phyloP scores from a whole-genome alignment of 1,140 invertebrate genomes.

The Plectrocnemia conspersa region DNA sequence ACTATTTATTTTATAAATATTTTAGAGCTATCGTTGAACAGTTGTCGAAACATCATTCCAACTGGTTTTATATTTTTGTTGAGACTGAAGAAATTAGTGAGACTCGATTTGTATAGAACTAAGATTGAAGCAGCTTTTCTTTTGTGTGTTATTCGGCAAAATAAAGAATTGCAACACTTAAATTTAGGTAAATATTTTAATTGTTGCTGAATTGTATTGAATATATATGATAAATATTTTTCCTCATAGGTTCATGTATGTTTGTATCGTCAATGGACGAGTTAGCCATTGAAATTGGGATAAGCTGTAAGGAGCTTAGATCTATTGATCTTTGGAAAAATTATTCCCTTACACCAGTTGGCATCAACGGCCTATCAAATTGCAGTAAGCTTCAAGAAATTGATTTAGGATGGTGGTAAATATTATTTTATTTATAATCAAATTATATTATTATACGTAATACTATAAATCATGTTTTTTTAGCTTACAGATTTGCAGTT shows the following conservation, averaged over 20 bases:
- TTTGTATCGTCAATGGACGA: constrained; percentile 61
- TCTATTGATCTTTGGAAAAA: constrained; percentile 85
- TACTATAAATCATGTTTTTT: constrained; percentile 17
- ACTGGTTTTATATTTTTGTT: constrained; percentile 59
- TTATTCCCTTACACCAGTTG: constrained; percentile 64
- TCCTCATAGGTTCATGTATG: constrained; percentile 50
- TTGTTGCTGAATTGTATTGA: background rate
- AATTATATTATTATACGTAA: no score
- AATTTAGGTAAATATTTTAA: constrained; percentile 55
- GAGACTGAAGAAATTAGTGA: constrained; percentile 60
- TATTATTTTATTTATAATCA: constrained; percentile 29
- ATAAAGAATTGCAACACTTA: constrained; percentile 65
- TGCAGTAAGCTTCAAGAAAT: constrained; percentile 72
- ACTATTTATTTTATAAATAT: constrained; percentile 29
- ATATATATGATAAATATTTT: constrained; percentile 16
- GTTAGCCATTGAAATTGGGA: constrained; percentile 60
- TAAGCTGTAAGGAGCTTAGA: constrained; percentile 61
- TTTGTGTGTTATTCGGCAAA: constrained; percentile 60
- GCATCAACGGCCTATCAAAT: constrained; percentile 62
- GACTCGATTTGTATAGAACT: constrained; percentile 74
- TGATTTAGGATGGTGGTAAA: constrained; percentile 88
- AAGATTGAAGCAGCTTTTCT: constrained; percentile 59
- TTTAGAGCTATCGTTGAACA: constrained; percentile 63
- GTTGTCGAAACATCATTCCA: constrained; percentile 45
- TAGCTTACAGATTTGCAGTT: constrained; percentile 51